Evolutionary conservation across 2,113 vertebrate genomes (phyloP).

Genomic region (Podarcis raffonei): DNA sequence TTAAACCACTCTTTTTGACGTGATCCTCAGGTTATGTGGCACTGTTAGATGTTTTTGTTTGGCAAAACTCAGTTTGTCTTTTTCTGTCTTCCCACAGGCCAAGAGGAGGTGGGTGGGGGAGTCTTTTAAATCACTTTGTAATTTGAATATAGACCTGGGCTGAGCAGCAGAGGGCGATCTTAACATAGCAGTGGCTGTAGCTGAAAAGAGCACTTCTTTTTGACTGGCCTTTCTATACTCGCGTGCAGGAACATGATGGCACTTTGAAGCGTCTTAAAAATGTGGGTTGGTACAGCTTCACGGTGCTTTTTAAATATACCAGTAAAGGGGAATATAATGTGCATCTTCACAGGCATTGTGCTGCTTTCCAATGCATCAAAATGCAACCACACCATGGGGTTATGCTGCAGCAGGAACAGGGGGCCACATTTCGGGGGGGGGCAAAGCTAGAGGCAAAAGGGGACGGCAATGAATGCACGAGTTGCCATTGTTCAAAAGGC

Average conservation of each 20-base stretch:
- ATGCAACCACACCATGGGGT: not conserved
- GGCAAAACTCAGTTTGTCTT: not conserved
- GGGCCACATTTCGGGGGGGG: too few relatives aligned
- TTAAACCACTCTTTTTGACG: slow-evolving; percentile 3
- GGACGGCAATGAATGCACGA: too few relatives aligned
- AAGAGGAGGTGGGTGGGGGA: slow-evolving; percentile 87
- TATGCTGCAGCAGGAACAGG: not conserved
- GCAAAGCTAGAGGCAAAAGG: too few relatives aligned
- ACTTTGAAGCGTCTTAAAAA: slow-evolving; percentile 87
- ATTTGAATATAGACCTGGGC: slow-evolving; percentile 91
- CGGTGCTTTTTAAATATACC: not conserved
- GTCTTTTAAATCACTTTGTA: slow-evolving; percentile 91
- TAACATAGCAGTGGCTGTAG: slow-evolving; percentile 94
- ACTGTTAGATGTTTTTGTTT: too few relatives aligned
- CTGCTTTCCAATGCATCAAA: not conserved
- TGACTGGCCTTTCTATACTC: slow-evolving; percentile 92
- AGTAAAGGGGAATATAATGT: not conserved
- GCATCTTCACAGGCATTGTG: not conserved
- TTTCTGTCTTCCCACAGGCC: slow-evolving; percentile 81
- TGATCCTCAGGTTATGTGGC: too few relatives aligned
- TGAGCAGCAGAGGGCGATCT: slow-evolving; percentile 94
- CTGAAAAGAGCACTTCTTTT: slow-evolving; percentile 97
- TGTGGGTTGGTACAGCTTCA: not conserved
- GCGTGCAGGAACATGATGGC: slow-evolving; percentile 91
- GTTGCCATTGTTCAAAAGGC: too few relatives aligned